Base-by-base conservation (phyloP, 2,888 invertebrate genomes). In the Penaeus monodon region DNA sequence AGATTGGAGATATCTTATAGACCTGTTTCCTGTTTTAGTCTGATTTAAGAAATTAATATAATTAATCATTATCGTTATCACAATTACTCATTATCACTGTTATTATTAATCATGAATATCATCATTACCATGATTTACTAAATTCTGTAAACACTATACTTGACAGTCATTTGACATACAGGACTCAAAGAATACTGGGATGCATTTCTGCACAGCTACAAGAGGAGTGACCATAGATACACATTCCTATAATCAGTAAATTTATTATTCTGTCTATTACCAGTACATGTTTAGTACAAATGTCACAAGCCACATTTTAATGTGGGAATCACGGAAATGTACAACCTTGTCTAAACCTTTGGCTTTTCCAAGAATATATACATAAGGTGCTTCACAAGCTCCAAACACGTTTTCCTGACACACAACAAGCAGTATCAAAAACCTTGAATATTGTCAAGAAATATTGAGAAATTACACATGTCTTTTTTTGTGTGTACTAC, bases 301-400 rank as follows among this genome's bases (percentile, higher is more conserved):
- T 78, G 78, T 70, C 82, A 79, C 77, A 33, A 83, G 82, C 86
- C 83, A 86, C 86, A 86, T 78, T 63, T 82, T 82, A 20, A 79
- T 83, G 83, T 78, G 77, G 70, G 73, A 49, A 68, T 57, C 63
- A n/a, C 10, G 79, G 44, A 49, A 82, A 86, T 82, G 68, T 86
- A 86, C 86, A 86, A 85, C 85, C 85, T 68, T 85, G 70, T 70
- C 27, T 82, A 77, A 68, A 83, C 86, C 86, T 86, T 86, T 86
- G 86, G 86, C 83, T 79, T 76, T 38, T 76, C 83, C 73, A 68
- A 63, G 78, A 81, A 66, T 81, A 78, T 78, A 24, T 57, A 86
- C 76, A 81, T 70, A 76, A 66, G n/a, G 81, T 77, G 77, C 86
- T 86, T 86, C 57, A 81, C 57, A 86, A 86, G 68, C 86, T 81